Base-by-base conservation (phyloP, 2,113 vertebrate species). In the Mus musculus region DNA sequence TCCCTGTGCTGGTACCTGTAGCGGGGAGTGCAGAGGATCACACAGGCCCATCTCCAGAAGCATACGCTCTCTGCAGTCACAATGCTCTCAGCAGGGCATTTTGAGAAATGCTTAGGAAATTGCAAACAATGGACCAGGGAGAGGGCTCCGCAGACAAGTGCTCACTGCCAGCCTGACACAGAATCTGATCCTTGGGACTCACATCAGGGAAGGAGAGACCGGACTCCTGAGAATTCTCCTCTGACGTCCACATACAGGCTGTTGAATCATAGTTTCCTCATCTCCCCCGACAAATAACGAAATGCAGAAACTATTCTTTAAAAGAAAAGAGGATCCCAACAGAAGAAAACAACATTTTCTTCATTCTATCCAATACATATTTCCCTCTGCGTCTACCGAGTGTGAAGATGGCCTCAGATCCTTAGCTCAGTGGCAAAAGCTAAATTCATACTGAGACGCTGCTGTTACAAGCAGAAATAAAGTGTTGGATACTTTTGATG, bases 31-130 rank as follows among this genome's bases (percentile, higher is more conserved):
- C 6, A 59, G 52, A 88, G 56, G 67, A 11, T 16, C 46, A 73
- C 49, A 11, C 56, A 54, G 4, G 10, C 65, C 5, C 72, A 20
- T 73, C 81, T 82, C 76, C 2, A 93, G 65, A 54, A 86, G 61
- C 46, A n/a, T 28, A 12, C 11, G 65, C 28, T 67, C 33, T 39
- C 14, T 14, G 12, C 17, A 80, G n/a, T 26, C 3, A 5, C 56
- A 20, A 16, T 19, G 22, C 5, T 93, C 14, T 6, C 22, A 19
- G 7, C 8, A 30, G 80, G 30, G 39, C 33, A 72, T 14, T 39
- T 82, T 93, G 73, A 91, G 61, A 95, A 88, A 91, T 1, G 14
- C 88, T 59, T 56, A 49, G 13, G 82, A 88, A 89, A 90, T 80
- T 39, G 19, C 24, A 46, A 89, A 52, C 20, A 67, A 75, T 6